phyloP scores from a whole-genome alignment of 2,797 vertebrate genomes.

The Balearica regulorum region DNA sequence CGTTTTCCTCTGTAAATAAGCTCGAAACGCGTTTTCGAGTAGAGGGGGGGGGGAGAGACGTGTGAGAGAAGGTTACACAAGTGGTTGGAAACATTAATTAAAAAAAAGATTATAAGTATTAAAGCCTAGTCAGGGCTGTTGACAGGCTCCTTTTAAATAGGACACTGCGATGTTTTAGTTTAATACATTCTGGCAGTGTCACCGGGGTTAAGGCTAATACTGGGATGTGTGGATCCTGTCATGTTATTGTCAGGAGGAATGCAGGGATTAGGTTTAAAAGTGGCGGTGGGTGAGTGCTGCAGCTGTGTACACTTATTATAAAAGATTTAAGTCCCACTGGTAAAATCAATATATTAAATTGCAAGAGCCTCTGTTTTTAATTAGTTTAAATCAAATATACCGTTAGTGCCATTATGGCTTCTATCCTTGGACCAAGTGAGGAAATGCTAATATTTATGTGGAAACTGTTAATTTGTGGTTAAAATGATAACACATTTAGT shows the following conservation, averaged over 20 bases:
- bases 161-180: conserved; percentile 55
- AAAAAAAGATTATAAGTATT: conserved; percentile 44
- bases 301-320: conserved; percentile 77
- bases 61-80: conserved; percentile 1
- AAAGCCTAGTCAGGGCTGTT: conserved; percentile 31
- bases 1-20: not conserved
- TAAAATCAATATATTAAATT: conserved; percentile 80
- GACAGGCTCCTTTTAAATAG: conserved; percentile 54
- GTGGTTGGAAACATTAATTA: conserved; percentile 42
- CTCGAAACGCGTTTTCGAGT: not conserved
- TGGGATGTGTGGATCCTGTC: conserved; percentile 77
- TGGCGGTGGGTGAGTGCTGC: conserved; percentile 58
- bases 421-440: conserved; percentile 58
- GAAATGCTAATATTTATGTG: conserved; percentile 78
- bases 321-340: conserved; percentile 76
- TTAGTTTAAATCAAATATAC: conserved; percentile 75
- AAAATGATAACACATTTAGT: conserved; percentile 69
- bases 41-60: not conserved
- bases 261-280: conserved; percentile 65
- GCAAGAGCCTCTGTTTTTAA: conserved; percentile 77
- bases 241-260: conserved; percentile 74
- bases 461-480: conserved; percentile 74
- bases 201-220: conserved; percentile 67
- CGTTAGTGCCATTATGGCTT: conserved; percentile 60
- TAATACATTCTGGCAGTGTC: conserved; percentile 68